phyloP scores from a whole-genome alignment of 2,113 vertebrate genomes.

The Canis aureus region DNA sequence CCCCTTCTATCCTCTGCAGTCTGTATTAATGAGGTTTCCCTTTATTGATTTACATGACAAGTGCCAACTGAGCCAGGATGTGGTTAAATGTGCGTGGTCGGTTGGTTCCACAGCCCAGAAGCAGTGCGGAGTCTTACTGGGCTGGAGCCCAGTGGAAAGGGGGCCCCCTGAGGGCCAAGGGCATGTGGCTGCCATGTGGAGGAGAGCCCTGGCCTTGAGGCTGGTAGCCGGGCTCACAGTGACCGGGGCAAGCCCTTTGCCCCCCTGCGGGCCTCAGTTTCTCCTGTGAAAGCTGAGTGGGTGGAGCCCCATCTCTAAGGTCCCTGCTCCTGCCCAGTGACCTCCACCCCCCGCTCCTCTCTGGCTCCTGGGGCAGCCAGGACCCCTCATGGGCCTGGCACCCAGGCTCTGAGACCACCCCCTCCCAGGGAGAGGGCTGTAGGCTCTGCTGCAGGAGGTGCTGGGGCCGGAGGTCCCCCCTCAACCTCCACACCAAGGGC shows the following conservation, averaged over 20 bases:
- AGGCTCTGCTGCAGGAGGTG: background rate
- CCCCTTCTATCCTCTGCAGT: background rate
- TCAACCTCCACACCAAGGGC: too few relatives aligned
- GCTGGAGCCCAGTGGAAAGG: background rate
- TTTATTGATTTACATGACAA: background rate
- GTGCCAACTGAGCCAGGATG: background rate
- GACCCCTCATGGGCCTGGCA: background rate
- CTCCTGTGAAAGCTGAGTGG: background rate
- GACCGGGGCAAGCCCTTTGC: background rate
- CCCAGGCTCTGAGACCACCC: background rate
- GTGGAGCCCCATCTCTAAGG: background rate
- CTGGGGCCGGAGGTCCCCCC: background rate
- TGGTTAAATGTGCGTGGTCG: background rate
- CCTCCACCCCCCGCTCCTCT: fast-evolving
- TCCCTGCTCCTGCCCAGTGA: background rate
- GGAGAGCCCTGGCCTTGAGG: too few relatives aligned
- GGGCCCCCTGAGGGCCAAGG: background rate
- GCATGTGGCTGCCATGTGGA: fast-evolving
- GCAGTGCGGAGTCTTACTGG: background rate
- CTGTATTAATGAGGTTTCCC: background rate
- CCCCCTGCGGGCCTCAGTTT: background rate
- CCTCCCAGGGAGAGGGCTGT: fast-evolving
- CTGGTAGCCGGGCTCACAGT: background rate
- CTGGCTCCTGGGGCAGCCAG: background rate
- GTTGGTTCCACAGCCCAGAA: background rate